Percentiles rank a stretch among this genome's conserved stretches.
Evolutionary conservation across 2,797 vertebrate species (phyloP).

Genomic region (Phalanger gymnotis): DNA sequence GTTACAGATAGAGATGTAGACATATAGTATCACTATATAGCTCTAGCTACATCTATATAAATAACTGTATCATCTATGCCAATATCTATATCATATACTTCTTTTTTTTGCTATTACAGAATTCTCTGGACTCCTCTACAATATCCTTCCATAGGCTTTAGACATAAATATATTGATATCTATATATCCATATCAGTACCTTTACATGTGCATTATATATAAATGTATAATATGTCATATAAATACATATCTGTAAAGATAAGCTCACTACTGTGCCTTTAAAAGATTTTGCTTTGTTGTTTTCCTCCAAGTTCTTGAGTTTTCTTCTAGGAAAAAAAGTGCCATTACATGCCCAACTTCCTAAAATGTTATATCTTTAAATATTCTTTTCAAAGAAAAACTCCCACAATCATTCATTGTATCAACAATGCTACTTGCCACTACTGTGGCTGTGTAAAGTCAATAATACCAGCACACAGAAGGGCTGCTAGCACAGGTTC

Average conservation of each 20-base stretch:
- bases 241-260: background rate
- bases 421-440: too few relatives aligned
- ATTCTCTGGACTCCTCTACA: background rate
- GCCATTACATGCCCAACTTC: constrained; percentile 40
- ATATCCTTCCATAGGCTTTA: background rate
- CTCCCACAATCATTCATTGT: constrained; percentile 51
- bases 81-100: background rate
- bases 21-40: background rate
- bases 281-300: background rate
- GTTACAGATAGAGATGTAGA: background rate
- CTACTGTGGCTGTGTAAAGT: too few relatives aligned
- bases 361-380: constrained; percentile 60
- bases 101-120: background rate
- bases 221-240: background rate
- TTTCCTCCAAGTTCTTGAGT: constrained; percentile 13
- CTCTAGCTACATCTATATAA: background rate
- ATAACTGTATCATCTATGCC: background rate
- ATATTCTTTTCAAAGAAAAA: constrained; percentile 58
- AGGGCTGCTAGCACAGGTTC: too few relatives aligned
- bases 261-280: constrained; percentile 40
- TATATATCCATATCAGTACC: background rate
- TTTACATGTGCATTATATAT: background rate
- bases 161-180: background rate
- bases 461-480: too few relatives aligned
- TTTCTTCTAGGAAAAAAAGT: constrained; percentile 58